A percentile compares a stretch with the other conserved stretches of the same genome.
Conservation (phyloP, 2,888 invertebrate species). For the Tenthredo livida region DNA sequence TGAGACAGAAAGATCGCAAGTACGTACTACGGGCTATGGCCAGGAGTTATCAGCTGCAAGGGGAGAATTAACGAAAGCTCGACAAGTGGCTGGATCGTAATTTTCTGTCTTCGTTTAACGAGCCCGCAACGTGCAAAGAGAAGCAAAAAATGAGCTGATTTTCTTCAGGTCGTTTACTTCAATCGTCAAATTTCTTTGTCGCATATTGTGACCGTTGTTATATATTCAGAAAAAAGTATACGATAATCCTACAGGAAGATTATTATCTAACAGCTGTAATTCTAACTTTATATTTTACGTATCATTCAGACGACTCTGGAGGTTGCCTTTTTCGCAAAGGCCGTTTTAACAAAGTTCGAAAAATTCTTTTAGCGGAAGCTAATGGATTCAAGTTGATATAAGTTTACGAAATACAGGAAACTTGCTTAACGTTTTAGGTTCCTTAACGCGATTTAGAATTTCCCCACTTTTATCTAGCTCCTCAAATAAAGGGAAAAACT, state of each 20-base stretch:
- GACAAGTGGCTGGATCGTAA: conserved; percentile 62
- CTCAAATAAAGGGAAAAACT: not conserved
- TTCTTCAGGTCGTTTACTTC: conserved; percentile 12
- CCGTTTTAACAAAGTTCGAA: not conserved
- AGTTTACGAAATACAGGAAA: not conserved
- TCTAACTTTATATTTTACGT: not conserved
- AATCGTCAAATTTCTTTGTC: not conserved
- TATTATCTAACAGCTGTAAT: not conserved
- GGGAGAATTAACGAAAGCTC: conserved; percentile 57
- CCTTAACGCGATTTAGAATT: not conserved
- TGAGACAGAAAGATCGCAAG: not conserved
- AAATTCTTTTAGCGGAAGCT: not conserved
- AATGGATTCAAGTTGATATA: not conserved
- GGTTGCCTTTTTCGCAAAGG: not conserved
- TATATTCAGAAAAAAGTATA: not conserved
- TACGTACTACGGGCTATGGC: not conserved
- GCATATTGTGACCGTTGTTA: not conserved
- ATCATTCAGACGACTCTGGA: not conserved
- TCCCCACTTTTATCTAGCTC: not conserved
- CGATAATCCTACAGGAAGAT: not conserved
- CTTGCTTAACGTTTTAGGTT: not conserved
- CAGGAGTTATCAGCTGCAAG: conserved; percentile 55
- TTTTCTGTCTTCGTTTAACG: conserved; percentile 65
- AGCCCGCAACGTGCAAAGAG: conserved; percentile 45
- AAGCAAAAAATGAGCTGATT: not conserved